These are phyloP conservation scores for Rhinogobius similis DNA, from an alignment of 2,113 vertebrate species.

Conservation along the genomic window DNA sequence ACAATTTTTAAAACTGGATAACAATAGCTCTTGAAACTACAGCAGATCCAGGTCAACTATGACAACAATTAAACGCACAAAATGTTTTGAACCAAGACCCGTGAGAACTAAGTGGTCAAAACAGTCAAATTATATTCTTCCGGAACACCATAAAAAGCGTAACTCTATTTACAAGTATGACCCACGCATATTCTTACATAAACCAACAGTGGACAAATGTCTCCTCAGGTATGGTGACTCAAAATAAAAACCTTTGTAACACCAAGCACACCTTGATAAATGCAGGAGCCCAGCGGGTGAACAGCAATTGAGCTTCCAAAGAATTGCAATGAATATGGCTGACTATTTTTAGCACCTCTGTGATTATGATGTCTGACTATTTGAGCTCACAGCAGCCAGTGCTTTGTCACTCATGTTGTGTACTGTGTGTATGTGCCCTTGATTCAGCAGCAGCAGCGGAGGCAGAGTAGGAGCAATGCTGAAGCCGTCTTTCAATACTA, in stretches of 20 bases:
- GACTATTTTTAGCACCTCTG: constrained; percentile 68
- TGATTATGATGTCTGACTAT: constrained; percentile 68
- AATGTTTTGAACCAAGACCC: not conserved
- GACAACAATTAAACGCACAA: not conserved
- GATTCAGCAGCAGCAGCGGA: constrained; percentile 18
- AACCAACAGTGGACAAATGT: constrained; percentile 24
- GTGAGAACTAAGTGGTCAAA: too few relatives aligned
- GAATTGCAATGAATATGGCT: constrained; percentile 49
- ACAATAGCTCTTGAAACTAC: not conserved
- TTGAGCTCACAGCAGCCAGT: constrained; percentile 56
- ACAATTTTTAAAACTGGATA: not conserved
- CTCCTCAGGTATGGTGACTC: constrained; percentile 18
- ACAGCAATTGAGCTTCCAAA: constrained; percentile 42
- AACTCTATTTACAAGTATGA: constrained; percentile 41
- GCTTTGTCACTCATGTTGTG: constrained; percentile 56
- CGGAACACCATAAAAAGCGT: not conserved
- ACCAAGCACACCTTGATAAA: constrained; percentile 46
- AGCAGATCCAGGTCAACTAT: not conserved
- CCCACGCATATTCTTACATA: not conserved
- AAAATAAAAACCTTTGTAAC: constrained; percentile 59
- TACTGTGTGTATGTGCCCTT: constrained; percentile 42
- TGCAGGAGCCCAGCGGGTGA: constrained; percentile 11
- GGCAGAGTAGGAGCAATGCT: constrained; percentile 30
- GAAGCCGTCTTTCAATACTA: constrained; percentile 33
- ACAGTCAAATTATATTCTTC: not conserved